Evolutionary conservation across 2,113 vertebrate species (phyloP), one percentile per base, ranked within the genome.

Genomic region (Sarotherodon lohbergeri): DNA sequence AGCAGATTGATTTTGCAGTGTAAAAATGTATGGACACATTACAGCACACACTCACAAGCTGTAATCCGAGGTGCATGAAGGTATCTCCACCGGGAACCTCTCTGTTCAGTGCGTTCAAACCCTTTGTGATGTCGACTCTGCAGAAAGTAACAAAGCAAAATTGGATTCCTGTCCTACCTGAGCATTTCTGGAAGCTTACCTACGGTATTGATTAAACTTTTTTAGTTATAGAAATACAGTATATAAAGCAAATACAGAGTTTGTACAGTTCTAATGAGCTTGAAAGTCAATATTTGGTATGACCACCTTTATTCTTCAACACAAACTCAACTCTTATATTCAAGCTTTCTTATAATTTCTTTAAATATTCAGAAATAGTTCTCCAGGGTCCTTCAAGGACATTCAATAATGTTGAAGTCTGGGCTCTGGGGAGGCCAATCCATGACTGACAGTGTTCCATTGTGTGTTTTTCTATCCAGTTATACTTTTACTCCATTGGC

Each of bases 11-110:
- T 86, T 68, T 32, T 16, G 41, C 3, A 78, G 17, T 78, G 73
- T 50, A 52, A 78, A n/a, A 52, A 78, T 32, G 32, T 5, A 48
- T 3, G 10, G 41, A 46, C 9, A n/a, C 1, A 41, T 55, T 14
- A 16, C 2, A 7, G 61, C 36, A 39, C 39, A 41, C 14, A 27
- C 89, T 52, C 54, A 96, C 95, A 80, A 90, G 95, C 66, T 96
- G 91, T 89, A 99, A 91, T 88, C 98, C 97, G 71, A 97, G 96
- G 63, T 99, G 94, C 98, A 99, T 98, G 90, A 97, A 95, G 0
- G 97, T 98, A 81, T 96, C 96, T 93, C 98, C 98, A 83, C 95
- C 96, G 66, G 98, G 97, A n/a, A 96, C 93, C 95, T 98, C 95
- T 24, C 86, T 94, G 41, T 88, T 91, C 61, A 99, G 95, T 61